Conservation (phyloP, 2,113 vertebrate genomes). For the Chaetorhynchus papuensis region DNA sequence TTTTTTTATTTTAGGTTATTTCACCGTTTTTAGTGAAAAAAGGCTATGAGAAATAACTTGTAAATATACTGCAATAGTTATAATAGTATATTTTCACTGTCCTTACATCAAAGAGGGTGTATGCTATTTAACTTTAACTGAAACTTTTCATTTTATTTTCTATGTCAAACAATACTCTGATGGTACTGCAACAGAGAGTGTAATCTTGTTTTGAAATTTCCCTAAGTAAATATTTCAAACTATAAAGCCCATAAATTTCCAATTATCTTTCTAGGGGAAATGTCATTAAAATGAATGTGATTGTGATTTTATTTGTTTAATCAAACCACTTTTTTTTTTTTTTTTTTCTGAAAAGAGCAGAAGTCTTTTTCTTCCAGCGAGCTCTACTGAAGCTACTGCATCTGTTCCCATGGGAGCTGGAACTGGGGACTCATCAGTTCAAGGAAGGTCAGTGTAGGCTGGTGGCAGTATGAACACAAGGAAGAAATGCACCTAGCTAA, state of each 20-base stretch:
- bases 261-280: neutral
- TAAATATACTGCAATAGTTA: neutral
- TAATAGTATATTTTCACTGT: neutral
- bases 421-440: neutral
- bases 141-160: neutral
- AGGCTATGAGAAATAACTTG: neutral
- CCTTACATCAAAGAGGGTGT: neutral
- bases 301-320: constrained; percentile 27
- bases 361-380: neutral
- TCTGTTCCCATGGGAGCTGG: neutral
- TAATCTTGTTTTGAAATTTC: neutral
- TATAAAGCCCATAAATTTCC: neutral
- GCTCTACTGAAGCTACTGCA: neutral
- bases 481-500: neutral
- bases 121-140: neutral
- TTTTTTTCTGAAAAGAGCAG: neutral
- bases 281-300: neutral
- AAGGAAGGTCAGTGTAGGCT: neutral
- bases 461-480: neutral
- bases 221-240: constrained; percentile 14
- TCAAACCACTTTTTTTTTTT: neutral
- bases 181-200: neutral
- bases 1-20: neutral
- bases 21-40: neutral
- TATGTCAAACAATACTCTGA: neutral